Percentiles rank a stretch among this genome's conserved stretches.
Evolutionary conservation across 2,888 invertebrate species (phyloP).

Genomic region (Lycaena phlaeas): DNA sequence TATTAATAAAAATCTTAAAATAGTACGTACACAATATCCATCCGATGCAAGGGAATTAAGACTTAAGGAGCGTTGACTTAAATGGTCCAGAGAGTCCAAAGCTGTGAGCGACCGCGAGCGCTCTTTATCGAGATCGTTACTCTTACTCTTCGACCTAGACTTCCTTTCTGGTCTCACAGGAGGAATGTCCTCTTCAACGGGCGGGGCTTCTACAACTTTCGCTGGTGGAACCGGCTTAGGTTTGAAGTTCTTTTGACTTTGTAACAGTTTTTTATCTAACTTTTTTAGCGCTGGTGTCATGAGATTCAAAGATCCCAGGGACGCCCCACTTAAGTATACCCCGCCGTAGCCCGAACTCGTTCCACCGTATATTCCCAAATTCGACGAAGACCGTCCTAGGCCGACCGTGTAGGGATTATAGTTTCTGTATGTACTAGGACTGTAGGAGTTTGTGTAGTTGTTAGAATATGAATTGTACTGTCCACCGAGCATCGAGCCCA

Average conservation of each 20-base stretch:
- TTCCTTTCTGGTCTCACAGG: constrained; percentile 51
- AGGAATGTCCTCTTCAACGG: constrained; percentile 22
- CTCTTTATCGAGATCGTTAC: constrained; percentile 47
- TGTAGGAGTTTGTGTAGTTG: constrained; percentile 47
- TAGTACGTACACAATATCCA: constrained; percentile 85
- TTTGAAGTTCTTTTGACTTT: constrained; percentile 65
- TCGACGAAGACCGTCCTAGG: constrained; percentile 44
- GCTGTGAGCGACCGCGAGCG: constrained; percentile 56
- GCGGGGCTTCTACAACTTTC: constrained; percentile 33
- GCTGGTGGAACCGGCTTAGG: constrained; percentile 53
- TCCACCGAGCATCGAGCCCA: constrained; percentile 50
- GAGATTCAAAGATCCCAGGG: constrained; percentile 72
- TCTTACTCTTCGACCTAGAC: constrained; percentile 32
- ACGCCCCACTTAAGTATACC: constrained; percentile 74
- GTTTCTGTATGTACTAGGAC: constrained; percentile 52
- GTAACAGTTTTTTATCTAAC: constrained; percentile 58
- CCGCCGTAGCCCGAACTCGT: constrained; percentile 79
- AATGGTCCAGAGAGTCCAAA: constrained; percentile 38
- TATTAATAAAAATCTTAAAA: too few relatives aligned
- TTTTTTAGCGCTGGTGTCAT: constrained; percentile 70
- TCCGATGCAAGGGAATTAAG: constrained; percentile 83
- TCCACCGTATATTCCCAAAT: constrained; percentile 73
- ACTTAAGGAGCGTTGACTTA: constrained; percentile 74
- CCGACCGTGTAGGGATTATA: constrained; percentile 61
- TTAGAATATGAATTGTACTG: constrained; percentile 52